Percentiles rank a stretch among this genome's conserved stretches.
Evolutionary conservation across 2,797 vertebrate genomes (phyloP).

Genomic region (Gymnocypris eckloni): DNA sequence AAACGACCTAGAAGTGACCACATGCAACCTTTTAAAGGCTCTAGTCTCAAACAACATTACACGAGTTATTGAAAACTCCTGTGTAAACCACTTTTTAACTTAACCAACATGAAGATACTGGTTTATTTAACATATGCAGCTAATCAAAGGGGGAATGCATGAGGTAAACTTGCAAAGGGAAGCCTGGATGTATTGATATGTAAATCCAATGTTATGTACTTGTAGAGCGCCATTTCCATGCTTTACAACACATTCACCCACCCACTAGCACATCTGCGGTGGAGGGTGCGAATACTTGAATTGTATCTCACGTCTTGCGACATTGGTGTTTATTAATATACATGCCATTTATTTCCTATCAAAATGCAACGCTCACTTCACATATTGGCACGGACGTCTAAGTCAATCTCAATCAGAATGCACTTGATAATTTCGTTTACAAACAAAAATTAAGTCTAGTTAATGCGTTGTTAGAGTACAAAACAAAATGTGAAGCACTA

Average conservation of each 20-base stretch:
- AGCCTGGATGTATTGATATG: background rate
- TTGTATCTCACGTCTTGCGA: background rate
- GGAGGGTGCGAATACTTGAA: background rate
- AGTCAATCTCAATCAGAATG: background rate
- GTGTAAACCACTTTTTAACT: background rate
- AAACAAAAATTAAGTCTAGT: background rate
- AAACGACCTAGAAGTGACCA: slow-evolving; percentile 58
- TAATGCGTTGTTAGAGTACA: background rate
- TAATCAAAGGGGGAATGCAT: background rate
- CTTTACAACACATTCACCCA: slow-evolving; percentile 9
- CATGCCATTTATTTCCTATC: background rate
- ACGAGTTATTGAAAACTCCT: background rate
- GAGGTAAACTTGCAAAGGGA: background rate
- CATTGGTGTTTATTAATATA: background rate
- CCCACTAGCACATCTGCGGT: background rate
- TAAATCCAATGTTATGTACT: background rate
- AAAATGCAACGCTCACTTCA: background rate
- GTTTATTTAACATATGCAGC: background rate
- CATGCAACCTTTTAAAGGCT: background rate
- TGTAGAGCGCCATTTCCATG: background rate
- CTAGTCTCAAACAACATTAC: background rate
- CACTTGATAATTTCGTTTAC: background rate
- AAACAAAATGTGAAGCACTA: background rate
- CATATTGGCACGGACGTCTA: background rate
- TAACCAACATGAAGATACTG: background rate